phyloP scores from a whole-genome alignment of 53 echinoderm and acorn worm genomes.

The Echinarachnius parma region DNA sequence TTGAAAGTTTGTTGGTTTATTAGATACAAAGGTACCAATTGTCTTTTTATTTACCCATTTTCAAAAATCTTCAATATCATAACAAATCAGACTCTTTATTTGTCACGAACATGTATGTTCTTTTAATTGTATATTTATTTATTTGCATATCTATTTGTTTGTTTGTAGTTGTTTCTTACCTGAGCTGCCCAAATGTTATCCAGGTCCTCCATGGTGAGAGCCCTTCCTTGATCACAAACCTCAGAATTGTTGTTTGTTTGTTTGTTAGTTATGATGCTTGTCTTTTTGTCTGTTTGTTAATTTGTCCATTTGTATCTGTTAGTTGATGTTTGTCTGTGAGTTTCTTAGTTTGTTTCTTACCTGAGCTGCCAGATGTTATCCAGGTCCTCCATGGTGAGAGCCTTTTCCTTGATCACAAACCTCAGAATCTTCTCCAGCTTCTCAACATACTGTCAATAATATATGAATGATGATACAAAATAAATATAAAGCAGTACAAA shows the following conservation, averaged over 20 bases:
- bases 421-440: constrained; percentile 92
- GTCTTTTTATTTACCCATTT: too few relatives aligned
- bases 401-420: constrained; percentile 97
- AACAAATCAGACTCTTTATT: too few relatives aligned
- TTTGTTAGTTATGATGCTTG: too few relatives aligned
- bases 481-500: too few relatives aligned
- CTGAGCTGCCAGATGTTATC: constrained; percentile 99
- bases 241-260: constrained; percentile 77
- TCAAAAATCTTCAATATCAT: too few relatives aligned
- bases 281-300: too few relatives aligned
- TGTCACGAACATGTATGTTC: too few relatives aligned
- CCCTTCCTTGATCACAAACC: constrained; percentile 97
- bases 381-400: constrained; percentile 91
- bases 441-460: constrained; percentile 73
- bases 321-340: too few relatives aligned
- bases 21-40: too few relatives aligned
- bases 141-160: background rate
- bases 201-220: constrained; percentile 91
- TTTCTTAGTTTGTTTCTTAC: constrained; percentile 40
- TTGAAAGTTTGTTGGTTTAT: too few relatives aligned
- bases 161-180: constrained; percentile 94
- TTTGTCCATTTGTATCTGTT: too few relatives aligned
- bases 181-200: constrained; percentile 99
- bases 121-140: too few relatives aligned
- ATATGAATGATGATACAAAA: background rate